Evolutionary conservation across 2,888 invertebrate species (phyloP), one percentile per base, ranked within the genome.

Genomic region (Lithophane semibrunnea): DNA sequence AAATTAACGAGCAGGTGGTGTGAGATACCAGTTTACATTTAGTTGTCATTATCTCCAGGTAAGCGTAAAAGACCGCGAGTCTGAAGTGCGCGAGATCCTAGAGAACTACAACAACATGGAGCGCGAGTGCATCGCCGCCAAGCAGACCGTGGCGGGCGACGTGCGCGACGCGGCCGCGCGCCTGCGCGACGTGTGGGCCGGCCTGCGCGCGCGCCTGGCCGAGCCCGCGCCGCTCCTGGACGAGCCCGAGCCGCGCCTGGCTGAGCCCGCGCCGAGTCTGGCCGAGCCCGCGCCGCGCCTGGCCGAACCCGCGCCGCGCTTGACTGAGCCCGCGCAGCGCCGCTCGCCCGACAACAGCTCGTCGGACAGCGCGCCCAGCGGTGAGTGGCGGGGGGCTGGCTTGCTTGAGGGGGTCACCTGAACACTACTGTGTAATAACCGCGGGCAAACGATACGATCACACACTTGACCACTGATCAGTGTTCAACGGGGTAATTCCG

Each of bases 61-160:
- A 8, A 91, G 92, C 63, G 94, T 97, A 21, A 91, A 93, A 79
- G 97, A 97, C 87, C 97, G 96, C 71, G 97, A 97, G 90, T 94
- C 96, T 80, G 97, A 97, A 90, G 97, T 97, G 61, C 97, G 97
- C 87, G 97, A 97, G 87, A 97, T 97, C 65, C 90, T 97, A 67
- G 97, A 97, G 91, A 97, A 97, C 93, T 97, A 97, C 92, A 97
- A 97, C 73, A 97, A 97, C 93, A 92, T 98, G 88, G 97, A 98
- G 92, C 94, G 94, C 82, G 95, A 95, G 92, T 96, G 97, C 85
- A 87, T 69, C 52, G 94, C 90, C 63, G 95, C 94, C 79, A 88
- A 90, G 76, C 95, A 94, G 86, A 79, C 82, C 47, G 93, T 94
- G 52, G 87, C 92, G 63, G 47, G 82, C 9, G 93, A 91, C 75